Evolutionary conservation across 2,888 invertebrate genomes (phyloP), one percentile per base, ranked within the genome.

Genomic region (Tetanocera ferruginea): DNA sequence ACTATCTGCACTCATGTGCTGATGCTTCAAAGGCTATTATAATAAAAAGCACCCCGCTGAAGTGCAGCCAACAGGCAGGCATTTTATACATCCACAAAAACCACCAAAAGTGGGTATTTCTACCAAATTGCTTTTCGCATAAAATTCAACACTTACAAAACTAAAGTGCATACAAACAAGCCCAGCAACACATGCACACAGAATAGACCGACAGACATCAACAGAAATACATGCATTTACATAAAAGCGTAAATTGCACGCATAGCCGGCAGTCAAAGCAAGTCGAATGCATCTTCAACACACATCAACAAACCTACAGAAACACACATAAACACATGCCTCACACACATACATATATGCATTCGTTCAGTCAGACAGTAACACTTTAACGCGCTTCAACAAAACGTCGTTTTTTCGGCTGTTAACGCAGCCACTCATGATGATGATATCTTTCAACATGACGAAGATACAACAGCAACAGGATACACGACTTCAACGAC

Each of bases 201-300:
- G 72, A 49, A 31, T 14, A 43, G 14, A 34, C 3, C 62, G n/a
- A 28, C 23, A 28, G 14, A 60, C 60, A 28, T 14, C 11, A 28
- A 25, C 28, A 60, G 25, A 60, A 60, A 60, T 23, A 86, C 85
- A 86, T 86, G 85, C 87, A 82, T 86, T 85, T 84, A 83, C 86
- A 87, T 86, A 87, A 87, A 88, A 86, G 83, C 84, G 80, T 78
- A 82, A 78, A 80, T 80, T 79, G 67, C 69, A 78, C 69, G 76
- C 52, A 70, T 51, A 77, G 70, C 69, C 72, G 60, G 37, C 51
- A 49, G 69, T 69, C 52, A 28, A 55, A 34, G 31, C 71, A 55
- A 14, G 67, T 19, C 37, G 67, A 43, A 43, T 37, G 67, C 49
- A 43, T 67, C 67, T 67, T 37, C 37, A 49, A 23, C 25, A 55